Conservation (phyloP, 2,113 vertebrate genomes). For the Holacanthus passer region DNA sequence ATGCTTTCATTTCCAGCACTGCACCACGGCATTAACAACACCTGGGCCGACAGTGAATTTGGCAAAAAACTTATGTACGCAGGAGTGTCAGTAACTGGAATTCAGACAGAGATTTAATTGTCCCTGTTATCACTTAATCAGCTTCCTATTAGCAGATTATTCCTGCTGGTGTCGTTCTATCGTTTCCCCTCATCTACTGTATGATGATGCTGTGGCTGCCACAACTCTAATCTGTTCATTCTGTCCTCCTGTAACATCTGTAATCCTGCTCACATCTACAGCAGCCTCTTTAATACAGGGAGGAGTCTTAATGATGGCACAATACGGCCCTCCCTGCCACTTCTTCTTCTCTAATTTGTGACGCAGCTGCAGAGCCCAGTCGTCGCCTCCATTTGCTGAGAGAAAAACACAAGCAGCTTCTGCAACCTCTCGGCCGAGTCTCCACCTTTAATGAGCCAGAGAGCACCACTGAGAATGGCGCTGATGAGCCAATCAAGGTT, state of each 20-base stretch:
- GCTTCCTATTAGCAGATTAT: slow-evolving; percentile 71
- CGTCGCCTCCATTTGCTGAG: slow-evolving; percentile 71
- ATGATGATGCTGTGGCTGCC: slow-evolving; percentile 26
- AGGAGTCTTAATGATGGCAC: slow-evolving; percentile 50
- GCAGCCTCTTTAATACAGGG: slow-evolving; percentile 48
- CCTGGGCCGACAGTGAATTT: not conserved
- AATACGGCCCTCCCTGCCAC: slow-evolving; percentile 20
- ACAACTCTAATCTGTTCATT: slow-evolving; percentile 51
- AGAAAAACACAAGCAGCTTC: slow-evolving; percentile 56
- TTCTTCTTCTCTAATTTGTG: slow-evolving; percentile 61
- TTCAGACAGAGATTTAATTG: slow-evolving; percentile 73
- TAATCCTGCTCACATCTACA: slow-evolving; percentile 61
- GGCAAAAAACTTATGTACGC: not conserved
- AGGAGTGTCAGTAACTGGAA: slow-evolving; percentile 49
- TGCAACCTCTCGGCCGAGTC: slow-evolving; percentile 62
- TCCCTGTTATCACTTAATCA: slow-evolving; percentile 74
- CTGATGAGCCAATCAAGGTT: slow-evolving; percentile 76
- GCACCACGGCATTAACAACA: not conserved
- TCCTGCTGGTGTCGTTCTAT: slow-evolving; percentile 68
- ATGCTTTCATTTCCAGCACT: not conserved
- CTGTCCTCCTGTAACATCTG: slow-evolving; percentile 46
- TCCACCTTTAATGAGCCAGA: slow-evolving; percentile 72
- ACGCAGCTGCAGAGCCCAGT: slow-evolving; percentile 52
- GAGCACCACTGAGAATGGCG: slow-evolving; percentile 68
- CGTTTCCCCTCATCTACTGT: slow-evolving; percentile 57